Evolutionary conservation across 2,888 invertebrate species (phyloP), one percentile per base, ranked within the genome.

Genomic region (Thalpophila matura): DNA sequence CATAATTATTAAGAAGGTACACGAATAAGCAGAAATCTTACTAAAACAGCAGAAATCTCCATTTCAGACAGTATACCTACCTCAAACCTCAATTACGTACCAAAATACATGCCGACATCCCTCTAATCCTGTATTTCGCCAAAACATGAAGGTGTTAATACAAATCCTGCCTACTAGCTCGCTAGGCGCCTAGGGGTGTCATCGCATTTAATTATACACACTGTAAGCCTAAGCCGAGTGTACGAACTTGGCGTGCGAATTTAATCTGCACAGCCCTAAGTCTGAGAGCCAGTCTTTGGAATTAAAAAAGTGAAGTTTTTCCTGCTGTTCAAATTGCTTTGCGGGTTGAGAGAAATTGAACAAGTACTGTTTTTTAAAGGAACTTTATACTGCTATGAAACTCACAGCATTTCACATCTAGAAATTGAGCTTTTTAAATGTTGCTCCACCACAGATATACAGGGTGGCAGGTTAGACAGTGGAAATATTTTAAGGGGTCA

Each of bases 191-290:
- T 77, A 61, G 65, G 74, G 57, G 61, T 72, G 66, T 73, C 75
- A 68, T 73, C 64, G 50, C 65, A 59, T 70, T 69, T 79, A 77
- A 79, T 79, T 77, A 73, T 70, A 75, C 74, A 69, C 63, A 51
- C 62, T 58, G 57, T 51, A 53, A 60, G 65, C 56, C 74, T 59
- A 62, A 73, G 70, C 74, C 33, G 49, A 58, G 57, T 56, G 69
- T 69, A 49, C 73, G 31, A 56, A 64, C 65, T 73, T 51, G 69
- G 77, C 51, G 51, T 24, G 37, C 45, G 57, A 57, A 73, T 73
- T 64, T 76, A 69, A 57, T 69, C 50, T 37, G 40, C 37, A 49
- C 62, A 62, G 9, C 33, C 43, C 29, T 47, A n/a, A 27, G 31
- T 37, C 29, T 47, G 14, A 27, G 31, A 55, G 37, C 27, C 10